Evolutionary conservation across 2,888 invertebrate genomes (phyloP).

Genomic region (Drosophila suboccidentalis): DNA sequence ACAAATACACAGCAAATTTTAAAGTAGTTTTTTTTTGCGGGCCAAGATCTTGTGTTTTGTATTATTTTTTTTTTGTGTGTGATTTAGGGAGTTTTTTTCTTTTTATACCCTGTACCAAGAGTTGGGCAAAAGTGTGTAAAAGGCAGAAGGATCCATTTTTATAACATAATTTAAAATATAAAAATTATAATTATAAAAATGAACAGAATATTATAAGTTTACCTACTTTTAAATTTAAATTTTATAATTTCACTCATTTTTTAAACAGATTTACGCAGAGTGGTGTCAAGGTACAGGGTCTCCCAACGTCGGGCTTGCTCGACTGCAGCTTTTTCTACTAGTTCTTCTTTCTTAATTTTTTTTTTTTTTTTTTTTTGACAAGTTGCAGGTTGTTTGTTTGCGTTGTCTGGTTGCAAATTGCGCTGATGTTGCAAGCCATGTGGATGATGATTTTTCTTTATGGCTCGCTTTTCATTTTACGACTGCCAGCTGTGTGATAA

Average conservation of each 20-base stretch:
- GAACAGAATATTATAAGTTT: too few relatives aligned
- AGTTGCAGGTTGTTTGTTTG: slow-evolving; percentile 44
- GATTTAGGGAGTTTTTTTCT: slow-evolving; percentile 24
- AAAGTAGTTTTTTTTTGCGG: slow-evolving; percentile 34
- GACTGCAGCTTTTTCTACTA: background rate
- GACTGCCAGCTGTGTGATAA: slow-evolving; percentile 52
- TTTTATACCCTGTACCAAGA: slow-evolving; percentile 27
- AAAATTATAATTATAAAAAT: too few relatives aligned
- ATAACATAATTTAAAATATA: too few relatives aligned
- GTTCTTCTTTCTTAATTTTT: slow-evolving; percentile 20
- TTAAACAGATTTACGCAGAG: background rate
- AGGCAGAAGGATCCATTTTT: too few relatives aligned
- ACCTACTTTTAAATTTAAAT: too few relatives aligned
- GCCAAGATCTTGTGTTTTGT: slow-evolving; percentile 41
- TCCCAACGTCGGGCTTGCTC: background rate
- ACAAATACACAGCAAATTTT: slow-evolving; percentile 38
- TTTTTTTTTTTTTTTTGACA: slow-evolving; percentile 29
- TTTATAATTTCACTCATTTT: too few relatives aligned
- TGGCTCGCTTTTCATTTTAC: slow-evolving; percentile 45
- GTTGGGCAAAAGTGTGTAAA: too few relatives aligned
- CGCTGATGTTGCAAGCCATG: slow-evolving; percentile 66
- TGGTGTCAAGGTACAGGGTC: background rate
- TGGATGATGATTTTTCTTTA: slow-evolving; percentile 49
- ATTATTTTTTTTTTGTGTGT: slow-evolving; percentile 10
- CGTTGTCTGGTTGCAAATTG: slow-evolving; percentile 61